Evolutionary conservation across 1,140 invertebrate genomes (phyloP).

Genomic region (Drosophila murphyi): DNA sequence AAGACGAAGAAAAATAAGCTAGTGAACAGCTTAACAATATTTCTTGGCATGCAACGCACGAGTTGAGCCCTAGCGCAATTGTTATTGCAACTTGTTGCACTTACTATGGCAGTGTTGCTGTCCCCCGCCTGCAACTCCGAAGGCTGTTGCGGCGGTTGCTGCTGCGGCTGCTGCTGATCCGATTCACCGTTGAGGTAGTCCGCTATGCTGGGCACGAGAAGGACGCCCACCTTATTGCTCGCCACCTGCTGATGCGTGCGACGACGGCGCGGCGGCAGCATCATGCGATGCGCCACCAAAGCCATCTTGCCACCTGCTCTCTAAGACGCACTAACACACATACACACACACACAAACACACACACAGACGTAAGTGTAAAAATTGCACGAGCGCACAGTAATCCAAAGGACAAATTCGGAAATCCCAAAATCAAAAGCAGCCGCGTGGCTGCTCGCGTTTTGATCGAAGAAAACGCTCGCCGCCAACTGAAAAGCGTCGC

Average conservation of each 20-base stretch:
- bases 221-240: slow-evolving; percentile 75
- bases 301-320: slow-evolving; percentile 56
- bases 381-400: not conserved
- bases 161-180: slow-evolving; percentile 32
- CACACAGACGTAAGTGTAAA: too few species aligned
- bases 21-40: not conserved
- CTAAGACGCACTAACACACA: not conserved
- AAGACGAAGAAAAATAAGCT: not conserved
- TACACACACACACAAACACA: not conserved
- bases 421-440: slow-evolving; percentile 40
- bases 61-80: not conserved
- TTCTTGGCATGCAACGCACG: not conserved
- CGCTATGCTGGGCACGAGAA: slow-evolving; percentile 68
- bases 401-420: not conserved
- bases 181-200: slow-evolving; percentile 55
- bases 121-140: slow-evolving; percentile 37
- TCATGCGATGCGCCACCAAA: slow-evolving; percentile 80
- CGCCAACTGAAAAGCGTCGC: slow-evolving; percentile 57
- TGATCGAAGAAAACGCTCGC: slow-evolving; percentile 74
- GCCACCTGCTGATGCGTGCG: slow-evolving; percentile 65
- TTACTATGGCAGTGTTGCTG: slow-evolving; percentile 55
- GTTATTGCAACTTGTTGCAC: slow-evolving; percentile 74
- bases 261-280: slow-evolving; percentile 66
- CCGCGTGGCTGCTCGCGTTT: slow-evolving; percentile 39
- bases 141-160: slow-evolving; percentile 21